phyloP scores from a whole-genome alignment of 2,797 vertebrate species.

The Dendrocincla tyrannina region DNA sequence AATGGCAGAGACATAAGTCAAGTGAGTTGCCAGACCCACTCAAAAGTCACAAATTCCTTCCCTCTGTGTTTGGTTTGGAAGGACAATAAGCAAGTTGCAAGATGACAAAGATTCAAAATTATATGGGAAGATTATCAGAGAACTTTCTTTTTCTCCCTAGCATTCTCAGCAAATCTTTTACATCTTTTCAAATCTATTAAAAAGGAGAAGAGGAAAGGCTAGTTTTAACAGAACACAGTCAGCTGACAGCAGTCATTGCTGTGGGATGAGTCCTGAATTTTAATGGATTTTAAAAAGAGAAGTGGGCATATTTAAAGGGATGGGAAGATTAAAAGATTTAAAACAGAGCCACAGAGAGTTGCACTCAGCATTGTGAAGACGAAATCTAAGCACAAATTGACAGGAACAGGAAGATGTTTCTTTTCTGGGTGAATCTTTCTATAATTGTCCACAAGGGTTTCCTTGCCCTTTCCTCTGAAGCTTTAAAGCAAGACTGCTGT shows the following conservation, averaged over 20 bases:
- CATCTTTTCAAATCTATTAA: background rate
- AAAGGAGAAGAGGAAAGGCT: background rate
- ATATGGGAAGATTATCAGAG: background rate
- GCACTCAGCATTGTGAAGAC: background rate
- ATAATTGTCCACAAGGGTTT: slow-evolving; percentile 6
- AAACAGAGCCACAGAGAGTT: background rate
- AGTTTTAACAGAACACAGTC: background rate
- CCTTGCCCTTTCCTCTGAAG: slow-evolving; percentile 20
- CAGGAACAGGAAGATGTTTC: background rate
- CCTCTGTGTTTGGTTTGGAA: background rate
- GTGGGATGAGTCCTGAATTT: background rate
- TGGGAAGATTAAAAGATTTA: slow-evolving; percentile 34
- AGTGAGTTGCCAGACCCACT: background rate
- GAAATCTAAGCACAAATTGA: slow-evolving; percentile 16
- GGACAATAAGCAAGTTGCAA: background rate
- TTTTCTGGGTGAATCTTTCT: background rate
- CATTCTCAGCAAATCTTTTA: background rate
- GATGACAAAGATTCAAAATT: background rate
- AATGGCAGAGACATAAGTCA: background rate
- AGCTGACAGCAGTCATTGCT: background rate
- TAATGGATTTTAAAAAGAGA: background rate
- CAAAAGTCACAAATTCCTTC: background rate
- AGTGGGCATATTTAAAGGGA: background rate
- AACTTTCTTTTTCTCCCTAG: background rate
- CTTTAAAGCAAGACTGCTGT: background rate